phyloP scores from a whole-genome alignment of 92 coral and sea anemone genomes.

The Nematostella vectensis region DNA sequence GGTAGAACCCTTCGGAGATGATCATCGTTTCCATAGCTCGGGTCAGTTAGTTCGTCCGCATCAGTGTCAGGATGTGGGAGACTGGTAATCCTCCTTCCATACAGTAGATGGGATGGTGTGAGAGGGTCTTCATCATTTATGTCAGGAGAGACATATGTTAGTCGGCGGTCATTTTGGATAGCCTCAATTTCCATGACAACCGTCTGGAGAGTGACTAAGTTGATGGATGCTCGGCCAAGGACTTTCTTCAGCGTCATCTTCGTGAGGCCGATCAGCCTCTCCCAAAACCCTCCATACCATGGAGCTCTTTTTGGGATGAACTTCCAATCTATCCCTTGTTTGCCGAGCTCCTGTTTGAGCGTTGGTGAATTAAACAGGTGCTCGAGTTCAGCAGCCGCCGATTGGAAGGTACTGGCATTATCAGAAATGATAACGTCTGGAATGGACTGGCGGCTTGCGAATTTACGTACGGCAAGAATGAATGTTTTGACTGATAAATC shows the following conservation, averaged over 20 bases:
- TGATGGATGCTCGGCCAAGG: conserved; percentile 23
- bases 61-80: conserved; percentile 19
- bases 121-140: conserved; percentile 37
- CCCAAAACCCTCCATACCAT: conserved; percentile 51
- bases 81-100: conserved; percentile 24
- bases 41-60: conserved; percentile 17
- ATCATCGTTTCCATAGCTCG: conserved; percentile 14
- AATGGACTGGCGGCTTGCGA: conserved; percentile 22
- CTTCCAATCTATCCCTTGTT: conserved; percentile 23
- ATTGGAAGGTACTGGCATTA: conserved; percentile 22
- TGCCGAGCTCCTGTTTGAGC: too few relatives aligned
- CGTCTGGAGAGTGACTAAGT: conserved; percentile 10
- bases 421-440: conserved; percentile 27
- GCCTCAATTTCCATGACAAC: conserved; percentile 48
- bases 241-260: conserved; percentile 31
- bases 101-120: conserved; percentile 40
- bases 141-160: conserved; percentile 38
- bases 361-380: conserved; percentile 4
- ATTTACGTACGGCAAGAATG: conserved; percentile 19
- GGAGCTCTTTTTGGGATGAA: conserved; percentile 46
- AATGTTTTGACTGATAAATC: conserved; percentile 21
- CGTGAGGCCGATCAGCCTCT: conserved; percentile 26
- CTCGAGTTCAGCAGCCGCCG: conserved; percentile 31
- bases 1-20: not conserved
- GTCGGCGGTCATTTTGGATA: conserved; percentile 25